Base-by-base conservation (phyloP, 2,888 invertebrate species). In the Leucophenga maculata region DNA sequence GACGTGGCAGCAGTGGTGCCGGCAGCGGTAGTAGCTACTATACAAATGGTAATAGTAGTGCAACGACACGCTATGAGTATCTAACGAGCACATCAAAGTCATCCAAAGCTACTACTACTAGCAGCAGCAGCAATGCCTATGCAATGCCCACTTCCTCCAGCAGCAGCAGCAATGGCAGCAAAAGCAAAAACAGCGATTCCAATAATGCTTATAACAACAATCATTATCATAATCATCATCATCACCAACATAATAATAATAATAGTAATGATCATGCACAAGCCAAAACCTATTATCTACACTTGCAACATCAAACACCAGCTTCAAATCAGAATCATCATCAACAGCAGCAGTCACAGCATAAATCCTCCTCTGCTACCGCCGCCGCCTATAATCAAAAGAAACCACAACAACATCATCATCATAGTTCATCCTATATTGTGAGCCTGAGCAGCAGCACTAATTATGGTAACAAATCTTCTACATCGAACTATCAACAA, bases 21-120 rank as follows among this genome's bases (percentile, higher is more conserved):
- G 68, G 76, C 57, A 77, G 84, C 16, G 74, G 78, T 55, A 74
- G 83, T 32, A 74, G 77, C 52, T 85, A 85, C 69, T 85, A 84
- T 71, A 67, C 82, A 39, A 86, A 86, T 72, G 86, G 86, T 84
- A 86, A 83, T 77, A 31, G 46, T 46, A 48, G 64, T 11, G 44
- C 62, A 26, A 46, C 72, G 52, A 31, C 59, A 50, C 57, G 54
- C 44, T 60, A 62, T 62, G 32, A 57, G 18, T 57, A 55, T 57
- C 67, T 69, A 68, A 69, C 32, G 72, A 62, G 52, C 73, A 67
- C 59, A 70, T 54, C 65, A 68, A 57, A 70, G 72, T 48, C 71
- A 72, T 69, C 72, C 72, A 59, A 73, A 55, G 46, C 55, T 74
- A 71, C 70, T 70, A 64, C 60, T 70, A 72, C 67, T 32, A 66